A percentile compares a stretch with the other conserved stretches of the same genome.
These are phyloP conservation scores for Drosophila hamatofila DNA, from an alignment of 2,888 invertebrate species.

Conservation along the genomic window DNA sequence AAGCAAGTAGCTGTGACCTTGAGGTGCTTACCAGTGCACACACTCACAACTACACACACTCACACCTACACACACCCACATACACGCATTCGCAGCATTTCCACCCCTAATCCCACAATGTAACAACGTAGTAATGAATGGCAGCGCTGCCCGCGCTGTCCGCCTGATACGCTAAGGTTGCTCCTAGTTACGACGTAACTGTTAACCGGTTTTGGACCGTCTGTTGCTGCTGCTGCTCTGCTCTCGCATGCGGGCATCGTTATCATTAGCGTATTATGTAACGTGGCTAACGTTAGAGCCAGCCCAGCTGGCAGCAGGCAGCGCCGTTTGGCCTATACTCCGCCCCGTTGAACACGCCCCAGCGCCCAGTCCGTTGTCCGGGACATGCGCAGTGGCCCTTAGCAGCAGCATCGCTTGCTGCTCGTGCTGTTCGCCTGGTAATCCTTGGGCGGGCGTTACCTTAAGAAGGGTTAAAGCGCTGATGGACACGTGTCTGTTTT, in stretches of 20 bases:
- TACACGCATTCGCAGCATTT: not conserved
- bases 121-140: constrained; percentile 81
- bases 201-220: constrained; percentile 72
- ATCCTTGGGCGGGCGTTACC: constrained; percentile 86
- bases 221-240: constrained; percentile 44
- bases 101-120: constrained; percentile 64
- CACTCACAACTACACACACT: not conserved
- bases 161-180: constrained; percentile 84
- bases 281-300: constrained; percentile 63
- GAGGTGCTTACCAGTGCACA: constrained; percentile 43
- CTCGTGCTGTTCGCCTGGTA: constrained; percentile 80
- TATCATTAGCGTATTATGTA: constrained; percentile 56
- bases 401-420: constrained; percentile 4
- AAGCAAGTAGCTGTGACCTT: constrained; percentile 53
- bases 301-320: constrained; percentile 36
- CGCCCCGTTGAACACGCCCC: constrained; percentile 72
- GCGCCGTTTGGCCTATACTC: constrained; percentile 57
- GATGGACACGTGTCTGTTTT: constrained; percentile 85
- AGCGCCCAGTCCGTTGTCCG: constrained; percentile 27
- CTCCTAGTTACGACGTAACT: constrained; percentile 85
- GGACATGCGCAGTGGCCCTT: constrained; percentile 61
- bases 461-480: constrained; percentile 85
- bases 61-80: not conserved
- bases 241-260: constrained; percentile 38
- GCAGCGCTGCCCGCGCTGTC: constrained; percentile 59